These are phyloP conservation scores for Tylochromis polylepis DNA, from an alignment of 2,113 vertebrate genomes.

Conservation along the genomic window DNA sequence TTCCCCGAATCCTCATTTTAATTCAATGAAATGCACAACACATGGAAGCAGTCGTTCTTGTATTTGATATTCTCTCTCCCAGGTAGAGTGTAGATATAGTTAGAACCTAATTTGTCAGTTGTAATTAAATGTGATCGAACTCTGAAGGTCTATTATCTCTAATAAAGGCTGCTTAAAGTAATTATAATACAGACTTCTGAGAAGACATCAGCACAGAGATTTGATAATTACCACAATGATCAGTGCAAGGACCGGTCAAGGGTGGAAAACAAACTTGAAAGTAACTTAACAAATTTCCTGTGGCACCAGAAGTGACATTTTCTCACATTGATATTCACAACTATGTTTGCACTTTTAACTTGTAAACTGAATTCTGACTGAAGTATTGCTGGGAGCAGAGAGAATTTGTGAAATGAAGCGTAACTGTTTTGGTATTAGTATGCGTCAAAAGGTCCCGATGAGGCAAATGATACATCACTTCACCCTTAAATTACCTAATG, in stretches of 20 bases:
- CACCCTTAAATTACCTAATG: not conserved
- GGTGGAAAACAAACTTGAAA: not conserved
- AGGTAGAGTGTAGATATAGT: not conserved
- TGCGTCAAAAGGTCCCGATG: not conserved
- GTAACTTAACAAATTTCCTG: not conserved
- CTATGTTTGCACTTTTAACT: not conserved
- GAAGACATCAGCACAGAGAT: slow-evolving; percentile 17
- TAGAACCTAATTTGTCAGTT: slow-evolving; percentile 13
- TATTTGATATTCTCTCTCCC: not conserved
- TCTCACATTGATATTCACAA: not conserved
- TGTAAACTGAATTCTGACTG: not conserved
- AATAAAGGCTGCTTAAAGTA: slow-evolving; percentile 40
- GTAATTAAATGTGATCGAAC: slow-evolving; percentile 30
- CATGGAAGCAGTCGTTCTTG: not conserved
- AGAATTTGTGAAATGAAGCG: not conserved
- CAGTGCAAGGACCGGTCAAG: slow-evolving; percentile 20
- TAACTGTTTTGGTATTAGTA: not conserved
- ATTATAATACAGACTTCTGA: slow-evolving; percentile 28
- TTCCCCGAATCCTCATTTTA: not conserved
- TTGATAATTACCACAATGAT: slow-evolving; percentile 23
- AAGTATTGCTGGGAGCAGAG: not conserved
- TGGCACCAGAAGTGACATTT: not conserved
- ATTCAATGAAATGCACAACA: not conserved
- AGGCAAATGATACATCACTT: not conserved
- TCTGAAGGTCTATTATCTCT: slow-evolving; percentile 32